Percentiles rank a stretch among this genome's conserved stretches.
Conservation (phyloP, 2,113 vertebrate species). For the Psilopogon haemacephalus region DNA sequence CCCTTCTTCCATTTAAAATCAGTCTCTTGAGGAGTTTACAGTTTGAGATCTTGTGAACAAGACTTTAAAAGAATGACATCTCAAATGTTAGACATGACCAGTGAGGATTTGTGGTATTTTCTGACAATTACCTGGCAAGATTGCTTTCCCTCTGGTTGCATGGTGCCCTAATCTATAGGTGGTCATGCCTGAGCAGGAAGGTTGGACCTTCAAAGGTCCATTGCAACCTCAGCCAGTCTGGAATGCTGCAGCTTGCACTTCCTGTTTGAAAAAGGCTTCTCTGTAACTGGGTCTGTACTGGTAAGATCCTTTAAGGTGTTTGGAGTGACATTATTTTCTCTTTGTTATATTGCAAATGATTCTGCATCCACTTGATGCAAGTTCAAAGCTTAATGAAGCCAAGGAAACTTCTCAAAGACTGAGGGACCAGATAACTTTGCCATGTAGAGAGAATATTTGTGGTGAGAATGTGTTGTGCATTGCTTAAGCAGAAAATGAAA, state of each 20-base stretch:
- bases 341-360: not conserved
- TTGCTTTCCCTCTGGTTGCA: not conserved
- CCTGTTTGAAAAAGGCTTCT: not conserved
- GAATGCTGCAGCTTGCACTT: not conserved
- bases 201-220: not conserved
- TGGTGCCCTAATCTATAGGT: not conserved
- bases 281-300: not conserved
- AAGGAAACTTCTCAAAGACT: not conserved
- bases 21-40: not conserved
- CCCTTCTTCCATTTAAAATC: not conserved
- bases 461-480: not conserved
- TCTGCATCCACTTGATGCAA: not conserved
- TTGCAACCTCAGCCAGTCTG: not conserved
- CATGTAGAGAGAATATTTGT: not conserved
- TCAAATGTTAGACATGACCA: not conserved
- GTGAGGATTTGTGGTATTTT: not conserved
- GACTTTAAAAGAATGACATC: not conserved
- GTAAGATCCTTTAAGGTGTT: not conserved
- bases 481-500: not conserved
- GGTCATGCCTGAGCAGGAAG: not conserved
- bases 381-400: slow-evolving; percentile 16
- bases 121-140: not conserved
- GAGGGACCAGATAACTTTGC: not conserved
- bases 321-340: not conserved
- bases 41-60: not conserved